phyloP scores from a whole-genome alignment of 2,797 vertebrate species.

The Rachycentron canadum region DNA sequence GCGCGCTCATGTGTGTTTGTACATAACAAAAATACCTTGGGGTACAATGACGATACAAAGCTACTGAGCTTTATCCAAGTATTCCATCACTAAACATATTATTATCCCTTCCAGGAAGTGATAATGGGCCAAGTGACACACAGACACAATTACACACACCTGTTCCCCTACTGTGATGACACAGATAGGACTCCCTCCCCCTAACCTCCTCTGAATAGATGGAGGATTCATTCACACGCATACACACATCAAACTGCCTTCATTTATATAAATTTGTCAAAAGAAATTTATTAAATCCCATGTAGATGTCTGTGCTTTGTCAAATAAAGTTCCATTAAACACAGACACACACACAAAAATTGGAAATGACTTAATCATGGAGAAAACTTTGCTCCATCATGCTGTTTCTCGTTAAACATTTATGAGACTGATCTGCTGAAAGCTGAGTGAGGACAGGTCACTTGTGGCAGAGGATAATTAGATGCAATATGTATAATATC shows the following conservation, averaged over 20 bases:
- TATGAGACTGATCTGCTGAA: neutral
- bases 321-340: neutral
- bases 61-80: neutral
- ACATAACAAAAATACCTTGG: conserved; percentile 4
- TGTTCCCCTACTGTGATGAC: conserved; percentile 5
- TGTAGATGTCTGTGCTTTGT: too few species aligned
- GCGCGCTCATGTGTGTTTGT: neutral
- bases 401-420: conserved; percentile 30
- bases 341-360: neutral
- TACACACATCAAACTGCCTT: neutral
- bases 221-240: conserved; percentile 31
- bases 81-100: conserved; percentile 4
- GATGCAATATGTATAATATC: neutral
- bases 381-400: neutral
- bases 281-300: too few species aligned
- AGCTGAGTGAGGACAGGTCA: conserved; percentile 3
- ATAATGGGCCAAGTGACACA: neutral
- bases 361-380: neutral
- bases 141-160: neutral
- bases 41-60: conserved; percentile 2
- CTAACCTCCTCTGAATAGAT: conserved; percentile 5
- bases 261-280: too few species aligned
- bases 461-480: neutral
- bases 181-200: neutral
- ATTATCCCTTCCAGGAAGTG: conserved; percentile 13